Conservation (phyloP, 23 tunicate species). For the Ascidia mentula region DNA sequence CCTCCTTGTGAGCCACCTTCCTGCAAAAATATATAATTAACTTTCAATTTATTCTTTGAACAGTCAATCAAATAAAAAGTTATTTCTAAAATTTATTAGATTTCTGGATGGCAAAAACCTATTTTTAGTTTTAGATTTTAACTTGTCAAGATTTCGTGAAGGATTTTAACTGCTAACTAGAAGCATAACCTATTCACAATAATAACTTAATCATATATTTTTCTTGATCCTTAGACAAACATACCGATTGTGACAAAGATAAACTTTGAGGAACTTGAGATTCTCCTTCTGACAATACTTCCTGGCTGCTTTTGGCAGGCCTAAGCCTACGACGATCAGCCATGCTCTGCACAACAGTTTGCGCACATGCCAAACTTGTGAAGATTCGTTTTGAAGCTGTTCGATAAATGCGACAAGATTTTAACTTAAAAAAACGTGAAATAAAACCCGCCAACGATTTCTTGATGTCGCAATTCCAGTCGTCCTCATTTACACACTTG, state of each 20-base stretch:
- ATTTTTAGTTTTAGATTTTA: too few relatives aligned
- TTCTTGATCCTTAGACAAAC: not conserved
- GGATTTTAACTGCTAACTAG: too few relatives aligned
- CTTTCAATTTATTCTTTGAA: too few relatives aligned
- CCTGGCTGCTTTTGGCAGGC: not conserved
- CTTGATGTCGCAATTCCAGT: not conserved
- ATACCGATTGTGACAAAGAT: not conserved
- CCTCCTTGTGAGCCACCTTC: slow-evolving; percentile 5
- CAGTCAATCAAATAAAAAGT: too few relatives aligned
- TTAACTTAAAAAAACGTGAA: not conserved
- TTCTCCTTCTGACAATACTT: slow-evolving; percentile 2
- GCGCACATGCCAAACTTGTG: not conserved
- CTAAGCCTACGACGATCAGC: not conserved
- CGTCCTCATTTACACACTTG: too few relatives aligned
- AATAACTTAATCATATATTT: too few relatives aligned
- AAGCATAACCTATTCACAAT: too few relatives aligned
- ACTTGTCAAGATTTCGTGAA: too few relatives aligned
- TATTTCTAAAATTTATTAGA: too few relatives aligned
- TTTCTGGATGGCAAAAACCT: too few relatives aligned
- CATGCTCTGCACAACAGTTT: not conserved
- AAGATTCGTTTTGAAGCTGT: too few relatives aligned
- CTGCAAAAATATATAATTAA: too few relatives aligned
- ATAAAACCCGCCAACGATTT: not conserved
- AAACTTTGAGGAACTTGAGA: not conserved
- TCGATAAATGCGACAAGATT: not conserved